These are phyloP conservation scores for Eupristina koningsbergeri DNA, from an alignment of 1,140 invertebrate species.

Conservation along the genomic window DNA sequence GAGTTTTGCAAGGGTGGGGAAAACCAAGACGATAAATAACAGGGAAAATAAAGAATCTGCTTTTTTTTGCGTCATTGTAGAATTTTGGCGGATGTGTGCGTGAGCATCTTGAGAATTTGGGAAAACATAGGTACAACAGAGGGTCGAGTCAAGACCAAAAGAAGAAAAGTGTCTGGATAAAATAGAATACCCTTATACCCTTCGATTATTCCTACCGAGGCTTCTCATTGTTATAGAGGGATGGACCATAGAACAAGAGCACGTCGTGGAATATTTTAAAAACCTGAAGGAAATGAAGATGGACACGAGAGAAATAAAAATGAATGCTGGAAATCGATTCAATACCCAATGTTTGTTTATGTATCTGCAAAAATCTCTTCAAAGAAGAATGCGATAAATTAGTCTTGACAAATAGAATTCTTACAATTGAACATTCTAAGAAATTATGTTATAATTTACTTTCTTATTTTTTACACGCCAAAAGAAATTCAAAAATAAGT, in stretches of 20 bases:
- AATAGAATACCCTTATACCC: not conserved
- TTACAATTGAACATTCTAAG: no score
- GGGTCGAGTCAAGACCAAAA: slow-evolving; percentile 6
- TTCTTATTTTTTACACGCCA: no score
- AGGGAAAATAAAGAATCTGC: slow-evolving; percentile 48
- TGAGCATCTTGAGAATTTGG: not conserved
- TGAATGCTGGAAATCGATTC: slow-evolving; percentile 50
- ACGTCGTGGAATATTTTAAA: slow-evolving; percentile 56
- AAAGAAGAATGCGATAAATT: slow-evolving; percentile 9
- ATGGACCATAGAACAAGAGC: slow-evolving; percentile 54
- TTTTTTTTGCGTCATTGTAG: slow-evolving; percentile 44
- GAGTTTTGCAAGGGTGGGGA: slow-evolving; percentile 39
- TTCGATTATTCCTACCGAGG: not conserved
- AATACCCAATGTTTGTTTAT: slow-evolving; percentile 22
- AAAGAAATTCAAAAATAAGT: no score
- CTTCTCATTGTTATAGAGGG: slow-evolving; percentile 58
- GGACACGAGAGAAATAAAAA: slow-evolving; percentile 59
- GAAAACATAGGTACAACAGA: slow-evolving; percentile 5
- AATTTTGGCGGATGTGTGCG: slow-evolving; percentile 10
- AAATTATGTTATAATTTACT: no score
- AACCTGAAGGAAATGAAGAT: slow-evolving; percentile 60
- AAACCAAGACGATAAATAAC: slow-evolving; percentile 58
- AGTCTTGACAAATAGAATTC: no score
- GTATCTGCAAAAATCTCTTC: slow-evolving; percentile 26
- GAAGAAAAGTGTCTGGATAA: slow-evolving; percentile 28